phyloP scores from a whole-genome alignment of 2,888 invertebrate species.

The Didymodactylos carnosus region DNA sequence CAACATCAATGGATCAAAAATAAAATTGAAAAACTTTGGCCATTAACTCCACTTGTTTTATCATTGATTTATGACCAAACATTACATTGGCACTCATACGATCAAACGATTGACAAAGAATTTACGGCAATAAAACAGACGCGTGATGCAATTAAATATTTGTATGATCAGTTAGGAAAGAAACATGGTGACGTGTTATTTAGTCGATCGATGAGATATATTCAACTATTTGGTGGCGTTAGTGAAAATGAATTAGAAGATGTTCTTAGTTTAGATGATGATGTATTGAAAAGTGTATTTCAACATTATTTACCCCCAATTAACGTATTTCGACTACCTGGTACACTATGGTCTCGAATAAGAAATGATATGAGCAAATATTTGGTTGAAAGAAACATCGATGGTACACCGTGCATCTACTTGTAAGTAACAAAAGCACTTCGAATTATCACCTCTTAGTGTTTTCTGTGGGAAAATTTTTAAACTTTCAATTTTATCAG shows the following conservation, averaged over 20 bases:
- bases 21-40: neutral
- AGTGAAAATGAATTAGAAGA: constrained; percentile 11
- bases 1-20: neutral
- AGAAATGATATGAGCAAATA: constrained; percentile 9
- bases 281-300: constrained; percentile 9
- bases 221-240: neutral
- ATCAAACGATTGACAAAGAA: neutral
- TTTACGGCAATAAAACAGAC: neutral
- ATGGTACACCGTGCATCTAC: constrained; percentile 7
- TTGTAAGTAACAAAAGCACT: neutral
- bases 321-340: neutral
- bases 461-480: too few relatives aligned
- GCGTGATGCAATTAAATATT: neutral
- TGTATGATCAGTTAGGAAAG: constrained; percentile 1
- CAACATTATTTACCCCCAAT: constrained; percentile 9
- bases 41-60: neutral
- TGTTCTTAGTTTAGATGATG: constrained; percentile 8
- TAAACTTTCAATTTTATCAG: too few relatives aligned
- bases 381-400: constrained; percentile 2
- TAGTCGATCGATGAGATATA: constrained; percentile 6
- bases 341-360: constrained; percentile 7
- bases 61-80: constrained; percentile 3
- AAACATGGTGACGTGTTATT: neutral
- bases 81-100: constrained; percentile 2
- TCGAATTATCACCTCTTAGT: too few relatives aligned